Conservation (phyloP, 2,113 vertebrate species). For the Misgurnus anguillicaudatus region DNA sequence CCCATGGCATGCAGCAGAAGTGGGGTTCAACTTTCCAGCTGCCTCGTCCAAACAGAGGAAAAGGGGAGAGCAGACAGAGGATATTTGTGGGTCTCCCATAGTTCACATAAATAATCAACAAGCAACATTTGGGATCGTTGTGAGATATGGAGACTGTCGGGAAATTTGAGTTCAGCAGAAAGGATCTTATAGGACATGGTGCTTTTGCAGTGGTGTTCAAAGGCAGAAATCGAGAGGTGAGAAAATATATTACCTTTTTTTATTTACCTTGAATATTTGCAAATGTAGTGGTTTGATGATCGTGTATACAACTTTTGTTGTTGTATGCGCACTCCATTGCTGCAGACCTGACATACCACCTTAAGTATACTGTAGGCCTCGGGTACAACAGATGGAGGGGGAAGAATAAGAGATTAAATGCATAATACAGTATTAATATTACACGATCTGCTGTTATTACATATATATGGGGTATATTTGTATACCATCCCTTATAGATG, state of each 20-base stretch:
- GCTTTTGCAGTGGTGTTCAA: constrained; percentile 97
- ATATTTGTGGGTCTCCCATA: constrained; percentile 51
- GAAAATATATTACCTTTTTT: background rate
- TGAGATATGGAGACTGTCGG: constrained; percentile 87
- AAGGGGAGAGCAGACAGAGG: constrained; percentile 57
- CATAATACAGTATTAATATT: background rate
- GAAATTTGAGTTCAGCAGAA: constrained; percentile 95
- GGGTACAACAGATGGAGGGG: constrained; percentile 29
- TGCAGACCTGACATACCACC: constrained; percentile 42
- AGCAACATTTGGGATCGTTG: constrained; percentile 26
- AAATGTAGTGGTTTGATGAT: too few species aligned
- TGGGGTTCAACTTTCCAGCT: constrained; percentile 68
- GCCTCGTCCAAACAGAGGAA: constrained; percentile 64
- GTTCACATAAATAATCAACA: constrained; percentile 52
- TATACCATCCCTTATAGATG: background rate
- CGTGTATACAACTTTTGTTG: background rate
- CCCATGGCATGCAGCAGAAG: constrained; percentile 74
- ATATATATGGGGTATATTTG: background rate
- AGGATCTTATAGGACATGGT: constrained; percentile 95
- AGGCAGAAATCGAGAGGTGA: constrained; percentile 92
- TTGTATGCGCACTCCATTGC: background rate
- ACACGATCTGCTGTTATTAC: background rate
- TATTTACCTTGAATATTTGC: background rate
- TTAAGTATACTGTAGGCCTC: constrained; percentile 50
- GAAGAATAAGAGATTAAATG: constrained; percentile 21